Base-by-base conservation (phyloP, 2,113 vertebrate genomes). In the Leptosomus discolor region DNA sequence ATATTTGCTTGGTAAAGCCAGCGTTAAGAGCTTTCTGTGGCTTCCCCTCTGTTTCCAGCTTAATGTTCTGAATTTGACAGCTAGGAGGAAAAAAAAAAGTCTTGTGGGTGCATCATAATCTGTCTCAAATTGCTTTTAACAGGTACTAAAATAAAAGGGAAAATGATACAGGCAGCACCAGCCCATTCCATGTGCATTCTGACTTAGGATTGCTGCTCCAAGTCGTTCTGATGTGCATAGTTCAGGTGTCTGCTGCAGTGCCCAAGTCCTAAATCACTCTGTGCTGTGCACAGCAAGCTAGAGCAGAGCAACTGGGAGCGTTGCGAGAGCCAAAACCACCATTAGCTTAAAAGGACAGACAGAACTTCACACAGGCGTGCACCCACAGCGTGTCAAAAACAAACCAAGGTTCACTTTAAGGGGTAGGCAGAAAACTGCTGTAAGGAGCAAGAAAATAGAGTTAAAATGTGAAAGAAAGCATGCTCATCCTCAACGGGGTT, bases 21-120 rank as follows among this genome's bases (percentile, higher is more conserved):
- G 69, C 0, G 0, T 36, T 84, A 30, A n/a, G 86, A 88, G 85
- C 93, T 96, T 93, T 89, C 88, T 80, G 74, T 0, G 2, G 63
- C 95, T 96, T 93, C 78, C 63, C 50, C 81, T 95, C 93, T 89
- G 53, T 94, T 95, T 94, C 95, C 80, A 95, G 83, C 61, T 69
- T 60, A 64, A 53, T 2, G 4, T 85, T 91, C 76, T 81, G 64
- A 81, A 93, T 93, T 71, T 85, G 80, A 95, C 91, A 94, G 91
- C 69, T 45, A 15, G 50, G 41, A 61, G 48, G 8, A 4, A 12
- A 23, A 34, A 37, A 36, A 80, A 81, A 65, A 24, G 61, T 78
- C 83, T 79, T 68, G 73, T 81, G 95, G 86, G 80, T 89, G 86
- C 76, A 63, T 70, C 83, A 34, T 87, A 71, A 87, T 94, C 88